Evolutionary conservation across 2,797 vertebrate genomes (phyloP).

Genomic region (Tinamus major): DNA sequence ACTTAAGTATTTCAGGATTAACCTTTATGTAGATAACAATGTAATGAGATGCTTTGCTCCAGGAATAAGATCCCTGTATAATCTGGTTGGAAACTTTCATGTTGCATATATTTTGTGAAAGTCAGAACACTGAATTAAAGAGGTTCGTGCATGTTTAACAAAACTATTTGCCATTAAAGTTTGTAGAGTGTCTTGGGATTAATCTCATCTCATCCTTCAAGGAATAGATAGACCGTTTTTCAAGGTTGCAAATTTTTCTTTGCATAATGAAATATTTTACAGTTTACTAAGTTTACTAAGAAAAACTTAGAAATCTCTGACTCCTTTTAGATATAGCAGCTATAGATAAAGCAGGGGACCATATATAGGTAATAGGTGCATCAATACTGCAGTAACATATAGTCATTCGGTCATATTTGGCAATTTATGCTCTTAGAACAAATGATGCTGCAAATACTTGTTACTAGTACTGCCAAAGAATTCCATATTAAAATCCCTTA

Average conservation of each 20-base stretch:
- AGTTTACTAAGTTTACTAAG: background rate
- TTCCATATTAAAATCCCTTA: background rate
- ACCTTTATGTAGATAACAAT: background rate
- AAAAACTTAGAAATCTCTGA: background rate
- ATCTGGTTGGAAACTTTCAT: fast-evolving
- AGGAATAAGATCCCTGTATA: background rate
- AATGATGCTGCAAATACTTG: background rate
- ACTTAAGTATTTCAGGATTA: background rate
- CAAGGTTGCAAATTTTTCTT: background rate
- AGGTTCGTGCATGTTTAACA: background rate
- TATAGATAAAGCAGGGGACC: background rate
- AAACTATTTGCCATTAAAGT: background rate
- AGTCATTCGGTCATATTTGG: background rate
- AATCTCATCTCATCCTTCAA: background rate
- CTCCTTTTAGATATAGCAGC: background rate
- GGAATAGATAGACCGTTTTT: background rate
- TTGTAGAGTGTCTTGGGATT: background rate
- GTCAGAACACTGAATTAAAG: background rate
- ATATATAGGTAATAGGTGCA: background rate
- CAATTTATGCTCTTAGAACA: background rate
- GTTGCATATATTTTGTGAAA: fast-evolving
- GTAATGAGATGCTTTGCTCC: background rate
- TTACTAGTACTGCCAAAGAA: background rate
- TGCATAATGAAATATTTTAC: background rate
- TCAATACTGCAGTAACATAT: background rate